These are phyloP conservation scores for Phyllotreta cruciferae DNA, from an alignment of 2,888 invertebrate species.

Conservation along the genomic window DNA sequence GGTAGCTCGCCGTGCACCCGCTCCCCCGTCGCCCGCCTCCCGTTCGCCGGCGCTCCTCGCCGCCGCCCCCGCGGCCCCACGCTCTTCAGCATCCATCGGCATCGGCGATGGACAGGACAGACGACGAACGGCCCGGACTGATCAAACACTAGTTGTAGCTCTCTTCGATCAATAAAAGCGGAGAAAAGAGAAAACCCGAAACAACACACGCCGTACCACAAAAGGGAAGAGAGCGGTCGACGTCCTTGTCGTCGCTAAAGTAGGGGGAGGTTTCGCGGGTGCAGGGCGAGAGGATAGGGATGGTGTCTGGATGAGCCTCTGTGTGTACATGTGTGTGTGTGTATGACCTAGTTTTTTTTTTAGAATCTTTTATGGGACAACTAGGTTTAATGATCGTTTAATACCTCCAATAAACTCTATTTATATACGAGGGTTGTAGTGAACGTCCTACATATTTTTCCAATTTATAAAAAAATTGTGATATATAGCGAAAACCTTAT, in stretches of 20 bases:
- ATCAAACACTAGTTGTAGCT: constrained; percentile 50
- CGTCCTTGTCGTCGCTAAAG: constrained; percentile 36
- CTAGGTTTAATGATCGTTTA: no score
- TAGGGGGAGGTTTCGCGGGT: constrained; percentile 6
- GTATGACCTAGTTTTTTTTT: constrained; percentile 10
- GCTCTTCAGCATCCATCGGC: constrained; percentile 24
- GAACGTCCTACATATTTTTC: no score
- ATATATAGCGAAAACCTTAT: no score
- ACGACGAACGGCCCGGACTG: constrained; percentile 48
- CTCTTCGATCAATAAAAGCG: constrained; percentile 50
- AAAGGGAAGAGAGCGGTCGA: constrained; percentile 40
- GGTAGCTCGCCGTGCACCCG: constrained; percentile 25
- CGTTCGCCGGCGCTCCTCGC: constrained; percentile 1
- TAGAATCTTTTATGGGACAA: background rate
- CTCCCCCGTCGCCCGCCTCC: constrained; percentile 16
- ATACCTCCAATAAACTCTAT: no score
- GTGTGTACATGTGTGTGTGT: background rate
- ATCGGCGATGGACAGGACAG: constrained; percentile 48
- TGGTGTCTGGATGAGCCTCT: no score
- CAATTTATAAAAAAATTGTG: no score
- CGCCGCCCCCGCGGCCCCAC: constrained; percentile 13
- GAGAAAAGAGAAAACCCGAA: constrained; percentile 52
- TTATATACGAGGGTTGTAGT: no score
- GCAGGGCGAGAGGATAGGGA: background rate
- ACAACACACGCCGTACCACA: constrained; percentile 47